These are phyloP conservation scores for Nymphicus hollandicus DNA, from an alignment of 2,113 vertebrate species.

Conservation along the genomic window DNA sequence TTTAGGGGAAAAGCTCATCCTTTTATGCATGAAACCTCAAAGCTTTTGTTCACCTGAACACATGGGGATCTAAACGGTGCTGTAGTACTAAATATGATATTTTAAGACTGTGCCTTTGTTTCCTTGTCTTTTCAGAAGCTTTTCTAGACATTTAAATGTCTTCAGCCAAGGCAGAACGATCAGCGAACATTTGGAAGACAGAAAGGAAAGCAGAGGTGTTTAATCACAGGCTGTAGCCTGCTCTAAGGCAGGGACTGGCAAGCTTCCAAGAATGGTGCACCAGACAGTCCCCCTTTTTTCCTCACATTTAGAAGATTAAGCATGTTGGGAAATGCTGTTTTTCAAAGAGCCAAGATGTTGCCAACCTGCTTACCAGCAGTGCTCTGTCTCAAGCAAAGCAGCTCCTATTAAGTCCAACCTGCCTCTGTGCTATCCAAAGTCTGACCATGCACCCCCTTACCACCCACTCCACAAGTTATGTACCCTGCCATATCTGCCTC, in stretches of 20 bases:
- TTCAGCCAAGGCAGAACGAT: background rate
- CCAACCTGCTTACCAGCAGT: background rate
- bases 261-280: background rate
- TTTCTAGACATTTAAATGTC: background rate
- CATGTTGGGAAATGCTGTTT: constrained; percentile 4
- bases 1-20: background rate
- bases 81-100: background rate
- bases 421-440: background rate
- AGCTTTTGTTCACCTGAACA: background rate
- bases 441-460: background rate
- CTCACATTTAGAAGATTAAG: background rate
- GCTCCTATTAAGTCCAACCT: background rate
- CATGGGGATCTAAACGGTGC: background rate
- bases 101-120: background rate
- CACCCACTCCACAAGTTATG: background rate
- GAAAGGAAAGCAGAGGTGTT: constrained; percentile 50
- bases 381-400: background rate
- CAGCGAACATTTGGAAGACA: background rate
- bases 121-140: background rate
- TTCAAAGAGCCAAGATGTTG: background rate
- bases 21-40: background rate
- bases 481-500: background rate
- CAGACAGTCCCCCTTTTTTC: background rate
- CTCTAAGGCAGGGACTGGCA: constrained; percentile 16
- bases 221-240: constrained; percentile 14